Evolutionary conservation across 2,797 vertebrate species (phyloP).

Genomic region (Lophura swinhoii): DNA sequence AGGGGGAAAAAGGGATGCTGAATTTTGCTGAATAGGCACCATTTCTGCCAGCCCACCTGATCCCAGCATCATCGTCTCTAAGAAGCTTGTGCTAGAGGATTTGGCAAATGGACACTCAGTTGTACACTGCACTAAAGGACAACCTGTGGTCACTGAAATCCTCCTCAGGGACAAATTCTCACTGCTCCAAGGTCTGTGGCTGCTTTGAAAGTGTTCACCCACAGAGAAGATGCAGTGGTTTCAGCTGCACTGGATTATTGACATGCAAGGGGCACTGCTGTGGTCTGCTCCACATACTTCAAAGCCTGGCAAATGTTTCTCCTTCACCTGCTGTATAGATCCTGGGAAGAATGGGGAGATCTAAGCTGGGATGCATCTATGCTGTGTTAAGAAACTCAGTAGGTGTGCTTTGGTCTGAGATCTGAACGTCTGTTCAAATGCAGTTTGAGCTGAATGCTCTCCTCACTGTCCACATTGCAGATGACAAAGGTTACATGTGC

Average conservation of each 20-base stretch:
- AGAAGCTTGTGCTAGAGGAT: neutral
- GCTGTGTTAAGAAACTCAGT: neutral
- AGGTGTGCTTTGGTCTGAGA: neutral
- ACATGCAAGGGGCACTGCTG: neutral
- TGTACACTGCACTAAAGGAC: neutral
- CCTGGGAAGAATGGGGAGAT: neutral
- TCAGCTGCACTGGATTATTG: rapidly evolving
- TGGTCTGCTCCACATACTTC: neutral
- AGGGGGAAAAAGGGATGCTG: neutral
- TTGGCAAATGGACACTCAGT: neutral
- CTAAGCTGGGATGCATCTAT: neutral
- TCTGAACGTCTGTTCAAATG: neutral
- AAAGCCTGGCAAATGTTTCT: neutral
- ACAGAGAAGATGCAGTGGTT: neutral
- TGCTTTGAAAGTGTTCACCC: neutral
- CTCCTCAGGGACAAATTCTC: neutral
- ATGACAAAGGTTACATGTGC: neutral
- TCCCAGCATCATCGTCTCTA: neutral
- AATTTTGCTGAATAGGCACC: neutral
- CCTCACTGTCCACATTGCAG: rapidly evolving
- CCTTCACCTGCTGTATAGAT: neutral
- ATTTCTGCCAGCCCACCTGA: neutral
- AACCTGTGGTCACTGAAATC: neutral
- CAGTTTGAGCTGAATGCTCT: neutral
- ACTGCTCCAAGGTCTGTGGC: neutral